Evolutionary conservation across 2,888 invertebrate genomes (phyloP).

Genomic region (Idaea biselata): DNA sequence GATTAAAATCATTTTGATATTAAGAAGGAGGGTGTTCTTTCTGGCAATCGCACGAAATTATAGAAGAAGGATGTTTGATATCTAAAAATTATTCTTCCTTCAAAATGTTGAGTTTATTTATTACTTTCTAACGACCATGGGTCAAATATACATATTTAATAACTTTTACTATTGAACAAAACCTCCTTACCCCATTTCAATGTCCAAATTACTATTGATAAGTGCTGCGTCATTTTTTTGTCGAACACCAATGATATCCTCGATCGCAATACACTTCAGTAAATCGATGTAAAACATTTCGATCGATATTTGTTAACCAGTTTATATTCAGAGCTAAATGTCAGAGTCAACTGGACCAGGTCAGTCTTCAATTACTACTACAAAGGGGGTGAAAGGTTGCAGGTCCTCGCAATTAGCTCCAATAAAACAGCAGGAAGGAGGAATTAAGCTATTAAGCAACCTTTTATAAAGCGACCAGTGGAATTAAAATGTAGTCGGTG

Average conservation of each 20-base stretch:
- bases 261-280: not conserved
- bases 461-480: not conserved
- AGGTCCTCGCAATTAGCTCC: conserved; percentile 20
- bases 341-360: conserved; percentile 17
- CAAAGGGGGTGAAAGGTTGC: conserved; percentile 16
- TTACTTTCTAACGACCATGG: too few relatives aligned
- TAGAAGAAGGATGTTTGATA: too few relatives aligned
- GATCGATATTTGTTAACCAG: not conserved
- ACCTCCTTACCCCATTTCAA: too few relatives aligned
- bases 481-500: not conserved
- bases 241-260: too few relatives aligned
- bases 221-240: too few relatives aligned
- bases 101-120: too few relatives aligned
- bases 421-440: conserved; percentile 20
- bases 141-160: too few relatives aligned
- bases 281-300: not conserved
- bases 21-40: not conserved
- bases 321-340: not conserved
- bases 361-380: conserved; percentile 18
- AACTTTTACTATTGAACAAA: too few relatives aligned
- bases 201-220: too few relatives aligned
- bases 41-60: too few relatives aligned
- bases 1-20: not conserved
- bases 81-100: too few relatives aligned
- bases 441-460: conserved; percentile 18